phyloP scores from a whole-genome alignment of 2,797 vertebrate genomes.

The Brotula barbata region DNA sequence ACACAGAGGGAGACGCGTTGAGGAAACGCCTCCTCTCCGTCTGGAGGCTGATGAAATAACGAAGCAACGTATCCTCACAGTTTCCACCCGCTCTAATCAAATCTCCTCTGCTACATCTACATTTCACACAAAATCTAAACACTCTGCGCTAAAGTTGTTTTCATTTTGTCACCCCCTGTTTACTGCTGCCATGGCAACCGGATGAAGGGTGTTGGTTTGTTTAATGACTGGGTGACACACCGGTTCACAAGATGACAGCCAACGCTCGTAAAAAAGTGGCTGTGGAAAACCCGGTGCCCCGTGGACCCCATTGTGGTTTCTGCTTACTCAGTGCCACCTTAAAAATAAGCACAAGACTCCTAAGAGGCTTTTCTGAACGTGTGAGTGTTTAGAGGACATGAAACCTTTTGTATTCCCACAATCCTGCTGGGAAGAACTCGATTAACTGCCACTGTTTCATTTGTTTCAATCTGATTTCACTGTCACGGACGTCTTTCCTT shows the following conservation, averaged over 20 bases:
- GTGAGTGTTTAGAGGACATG: conserved; percentile 55
- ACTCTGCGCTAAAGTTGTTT: conserved; percentile 34
- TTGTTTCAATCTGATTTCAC: too few relatives aligned
- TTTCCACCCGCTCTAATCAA: conserved; percentile 17
- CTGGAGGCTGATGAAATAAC: conserved; percentile 38
- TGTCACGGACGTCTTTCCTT: too few relatives aligned
- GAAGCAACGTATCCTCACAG: conserved; percentile 34
- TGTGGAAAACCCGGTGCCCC: conserved; percentile 43
- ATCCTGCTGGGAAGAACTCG: conserved; percentile 22
- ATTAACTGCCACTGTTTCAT: conserved; percentile 42
- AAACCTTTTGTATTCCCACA: conserved; percentile 58
- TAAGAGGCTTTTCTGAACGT: conserved; percentile 52
- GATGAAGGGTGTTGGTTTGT: conserved; percentile 45
- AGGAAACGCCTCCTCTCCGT: conserved; percentile 42
- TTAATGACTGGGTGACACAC: conserved; percentile 63
- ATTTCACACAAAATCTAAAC: conserved; percentile 41
- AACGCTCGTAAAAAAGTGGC: conserved; percentile 55
- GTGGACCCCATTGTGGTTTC: conserved; percentile 44
- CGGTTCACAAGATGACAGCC: conserved; percentile 58
- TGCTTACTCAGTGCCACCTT: conserved; percentile 57
- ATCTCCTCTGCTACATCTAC: conserved; percentile 37
- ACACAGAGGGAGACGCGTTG: conserved; percentile 50
- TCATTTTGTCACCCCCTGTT: conserved; percentile 53
- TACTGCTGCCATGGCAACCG: conserved; percentile 60
- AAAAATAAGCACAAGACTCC: conserved; percentile 53